A percentile compares a stretch with the other conserved stretches of the same genome.
Evolutionary conservation across 2,888 invertebrate genomes (phyloP).

Genomic region (Isoperla grammatica): DNA sequence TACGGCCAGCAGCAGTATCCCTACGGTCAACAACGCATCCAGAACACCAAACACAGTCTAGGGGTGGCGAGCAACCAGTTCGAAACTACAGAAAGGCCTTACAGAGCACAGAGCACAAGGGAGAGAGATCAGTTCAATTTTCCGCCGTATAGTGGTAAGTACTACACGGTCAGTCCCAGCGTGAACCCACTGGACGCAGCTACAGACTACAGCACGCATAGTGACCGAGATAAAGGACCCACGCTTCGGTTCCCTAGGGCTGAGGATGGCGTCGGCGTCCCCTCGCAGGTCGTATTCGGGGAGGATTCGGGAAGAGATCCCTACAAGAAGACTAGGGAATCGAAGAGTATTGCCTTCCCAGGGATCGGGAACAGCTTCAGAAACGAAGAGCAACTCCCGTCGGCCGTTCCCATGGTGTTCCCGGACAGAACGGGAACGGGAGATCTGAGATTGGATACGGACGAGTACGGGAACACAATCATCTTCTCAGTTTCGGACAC

Average conservation of each 20-base stretch:
- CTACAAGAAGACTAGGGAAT: background rate
- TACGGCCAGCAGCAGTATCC: background rate
- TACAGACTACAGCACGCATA: background rate
- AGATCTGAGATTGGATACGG: constrained; percentile 34
- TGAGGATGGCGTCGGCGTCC: constrained; percentile 1
- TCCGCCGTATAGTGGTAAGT: constrained; percentile 4
- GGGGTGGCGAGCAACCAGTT: background rate
- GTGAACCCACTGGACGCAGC: background rate
- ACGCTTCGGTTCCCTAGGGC: constrained; percentile 15
- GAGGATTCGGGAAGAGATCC: background rate
- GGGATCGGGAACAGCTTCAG: background rate
- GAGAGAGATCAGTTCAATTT: background rate
- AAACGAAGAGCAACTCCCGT: background rate
- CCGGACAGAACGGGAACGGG: constrained; percentile 38
- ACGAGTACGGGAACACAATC: constrained; percentile 22
- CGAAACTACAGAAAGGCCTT: background rate
- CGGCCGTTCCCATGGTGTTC: constrained; percentile 32
- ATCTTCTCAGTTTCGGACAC: constrained; percentile 4
- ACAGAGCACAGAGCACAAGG: background rate
- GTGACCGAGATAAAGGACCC: background rate
- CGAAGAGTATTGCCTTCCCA: constrained; percentile 11
- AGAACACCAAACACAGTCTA: background rate
- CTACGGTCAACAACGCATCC: constrained; percentile 4
- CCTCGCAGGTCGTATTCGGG: background rate
- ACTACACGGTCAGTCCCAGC: background rate